Percentiles rank a stretch among this genome's conserved stretches.
These are phyloP conservation scores for Drosophila mimica DNA, from an alignment of 2,888 invertebrate species.

Conservation along the genomic window DNA sequence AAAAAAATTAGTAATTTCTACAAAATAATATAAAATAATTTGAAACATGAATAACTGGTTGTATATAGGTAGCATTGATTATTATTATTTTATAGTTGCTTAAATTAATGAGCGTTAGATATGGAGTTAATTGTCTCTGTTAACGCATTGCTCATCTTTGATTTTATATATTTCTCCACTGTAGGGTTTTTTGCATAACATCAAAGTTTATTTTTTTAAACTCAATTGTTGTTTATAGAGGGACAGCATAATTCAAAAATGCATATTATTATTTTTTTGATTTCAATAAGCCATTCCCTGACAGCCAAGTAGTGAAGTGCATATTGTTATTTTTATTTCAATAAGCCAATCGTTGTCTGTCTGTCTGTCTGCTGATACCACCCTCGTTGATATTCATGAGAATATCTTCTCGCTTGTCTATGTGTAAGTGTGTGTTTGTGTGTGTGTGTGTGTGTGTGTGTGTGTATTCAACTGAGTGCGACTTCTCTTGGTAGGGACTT, in stretches of 20 bases:
- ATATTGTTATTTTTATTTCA: neutral
- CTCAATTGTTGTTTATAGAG: neutral
- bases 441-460: constrained; percentile 18
- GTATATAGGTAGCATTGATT: neutral
- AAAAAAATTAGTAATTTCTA: neutral
- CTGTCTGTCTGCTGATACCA: constrained; percentile 8
- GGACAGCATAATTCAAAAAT: neutral
- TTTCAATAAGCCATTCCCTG: neutral
- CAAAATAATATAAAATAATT: neutral
- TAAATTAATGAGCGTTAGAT: neutral
- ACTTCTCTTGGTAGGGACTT: constrained; percentile 56
- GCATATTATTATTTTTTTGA: constrained; percentile 1
- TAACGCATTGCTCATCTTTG: neutral
- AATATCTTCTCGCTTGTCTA: constrained; percentile 7
- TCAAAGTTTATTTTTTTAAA: neutral
- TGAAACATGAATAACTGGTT: neutral
- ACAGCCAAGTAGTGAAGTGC: no score
- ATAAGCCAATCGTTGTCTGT: constrained; percentile 2
- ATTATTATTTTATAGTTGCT: neutral
- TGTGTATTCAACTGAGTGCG: constrained; percentile 39
- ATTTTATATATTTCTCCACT: neutral
- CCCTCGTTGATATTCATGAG: constrained; percentile 50
- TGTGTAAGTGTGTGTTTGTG: constrained; percentile 10
- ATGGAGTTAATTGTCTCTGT: neutral
- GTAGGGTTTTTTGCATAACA: neutral